phyloP scores from a whole-genome alignment of 2,888 invertebrate species.

The Diabrotica balteata region DNA sequence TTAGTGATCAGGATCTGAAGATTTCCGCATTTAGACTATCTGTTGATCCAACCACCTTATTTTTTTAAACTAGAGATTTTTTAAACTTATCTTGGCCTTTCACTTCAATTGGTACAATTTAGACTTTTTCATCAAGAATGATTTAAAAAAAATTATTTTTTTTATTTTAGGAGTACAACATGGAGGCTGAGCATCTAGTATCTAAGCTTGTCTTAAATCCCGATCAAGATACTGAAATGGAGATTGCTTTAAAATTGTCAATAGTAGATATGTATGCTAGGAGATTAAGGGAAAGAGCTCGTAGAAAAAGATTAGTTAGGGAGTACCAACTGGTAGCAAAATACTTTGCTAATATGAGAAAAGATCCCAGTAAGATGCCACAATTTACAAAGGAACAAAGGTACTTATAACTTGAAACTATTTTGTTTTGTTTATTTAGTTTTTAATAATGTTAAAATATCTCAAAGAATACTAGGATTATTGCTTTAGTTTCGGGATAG shows the following conservation, averaged over 20 bases:
- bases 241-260: slow-evolving; percentile 86
- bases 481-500: too few species aligned
- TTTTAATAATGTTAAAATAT: too few species aligned
- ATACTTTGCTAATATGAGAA: slow-evolving; percentile 73
- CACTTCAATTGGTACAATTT: too few species aligned
- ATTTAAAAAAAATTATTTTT: too few species aligned
- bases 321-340: slow-evolving; percentile 90
- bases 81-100: too few species aligned
- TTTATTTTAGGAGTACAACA: slow-evolving; percentile 80
- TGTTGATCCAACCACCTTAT: too few species aligned
- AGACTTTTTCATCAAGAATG: too few species aligned
- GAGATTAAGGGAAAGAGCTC: slow-evolving; percentile 81
- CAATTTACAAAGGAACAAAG: slow-evolving; percentile 78
- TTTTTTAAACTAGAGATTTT: too few species aligned
- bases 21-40: too few species aligned
- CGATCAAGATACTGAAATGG: slow-evolving; percentile 87
- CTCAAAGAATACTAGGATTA: too few species aligned
- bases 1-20: too few species aligned
- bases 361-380: slow-evolving; percentile 54
- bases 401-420: slow-evolving; percentile 58
- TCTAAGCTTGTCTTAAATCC: slow-evolving; percentile 82
- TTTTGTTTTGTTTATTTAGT: not conserved
- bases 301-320: slow-evolving; percentile 87
- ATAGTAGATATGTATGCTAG: slow-evolving; percentile 92
- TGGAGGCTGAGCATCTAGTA: slow-evolving; percentile 86